A percentile compares a stretch with the other conserved stretches of the same genome.
Conservation (phyloP, 2,113 vertebrate species). For the Micronisus gabar region DNA sequence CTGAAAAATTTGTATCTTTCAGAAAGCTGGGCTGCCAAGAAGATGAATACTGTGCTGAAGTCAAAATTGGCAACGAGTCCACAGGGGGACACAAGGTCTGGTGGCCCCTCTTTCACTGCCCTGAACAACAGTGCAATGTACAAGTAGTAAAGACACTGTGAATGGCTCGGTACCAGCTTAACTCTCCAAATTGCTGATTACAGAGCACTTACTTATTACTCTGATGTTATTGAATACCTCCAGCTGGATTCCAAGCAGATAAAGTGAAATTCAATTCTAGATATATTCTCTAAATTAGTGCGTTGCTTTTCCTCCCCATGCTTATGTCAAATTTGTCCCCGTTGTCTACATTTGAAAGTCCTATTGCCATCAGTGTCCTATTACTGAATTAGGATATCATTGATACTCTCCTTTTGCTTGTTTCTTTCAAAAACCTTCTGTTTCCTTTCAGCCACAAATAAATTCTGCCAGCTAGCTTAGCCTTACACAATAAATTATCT, state of each 20-base stretch:
- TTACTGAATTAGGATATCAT: not conserved
- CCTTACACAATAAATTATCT: not conserved
- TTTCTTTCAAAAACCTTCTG: not conserved
- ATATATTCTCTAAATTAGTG: not conserved
- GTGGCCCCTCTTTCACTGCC: not conserved
- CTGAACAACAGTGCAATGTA: accelerated
- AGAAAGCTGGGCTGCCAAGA: not conserved
- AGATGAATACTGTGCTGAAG: not conserved
- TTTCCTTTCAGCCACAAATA: not conserved
- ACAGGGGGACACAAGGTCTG: not conserved
- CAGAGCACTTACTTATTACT: conserved; percentile 3
- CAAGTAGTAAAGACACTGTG: not conserved
- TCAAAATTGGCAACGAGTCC: not conserved
- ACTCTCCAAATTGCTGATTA: not conserved
- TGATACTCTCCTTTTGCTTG: not conserved
- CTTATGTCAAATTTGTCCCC: not conserved
- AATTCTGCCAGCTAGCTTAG: not conserved
- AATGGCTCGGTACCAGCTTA: not conserved
- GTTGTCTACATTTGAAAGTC: not conserved
- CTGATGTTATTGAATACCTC: not conserved
- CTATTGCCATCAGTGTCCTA: not conserved
- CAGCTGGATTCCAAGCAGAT: not conserved
- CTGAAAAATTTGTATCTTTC: not conserved
- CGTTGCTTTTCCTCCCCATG: not conserved
- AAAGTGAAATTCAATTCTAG: not conserved